Conservation (phyloP, 2,113 vertebrate species). For the Carettochelys insculpta region DNA sequence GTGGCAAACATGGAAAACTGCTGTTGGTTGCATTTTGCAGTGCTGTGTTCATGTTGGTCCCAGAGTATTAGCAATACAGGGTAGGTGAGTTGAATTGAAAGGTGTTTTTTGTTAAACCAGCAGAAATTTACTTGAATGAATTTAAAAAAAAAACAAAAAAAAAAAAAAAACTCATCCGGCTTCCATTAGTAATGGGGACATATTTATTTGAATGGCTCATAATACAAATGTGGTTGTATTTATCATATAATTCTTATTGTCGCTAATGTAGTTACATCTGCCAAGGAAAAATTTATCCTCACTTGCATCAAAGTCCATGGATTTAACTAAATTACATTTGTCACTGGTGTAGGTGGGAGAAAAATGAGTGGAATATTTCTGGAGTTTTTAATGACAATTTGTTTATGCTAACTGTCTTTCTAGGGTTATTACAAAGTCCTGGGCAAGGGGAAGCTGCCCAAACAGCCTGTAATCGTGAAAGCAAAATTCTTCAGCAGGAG, state of each 20-base stretch:
- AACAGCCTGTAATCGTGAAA: slow-evolving; percentile 92
- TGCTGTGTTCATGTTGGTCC: neutral
- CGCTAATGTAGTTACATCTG: neutral
- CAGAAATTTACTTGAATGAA: too few species aligned
- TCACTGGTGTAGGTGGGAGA: neutral
- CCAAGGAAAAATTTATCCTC: neutral
- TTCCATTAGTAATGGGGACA: neutral
- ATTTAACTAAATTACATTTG: neutral
- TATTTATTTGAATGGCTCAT: neutral
- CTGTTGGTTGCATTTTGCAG: neutral
- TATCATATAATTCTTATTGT: neutral
- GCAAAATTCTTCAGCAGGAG: slow-evolving; percentile 93
- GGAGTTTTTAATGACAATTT: neutral
- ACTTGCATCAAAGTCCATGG: fast-evolving
- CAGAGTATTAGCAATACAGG: neutral
- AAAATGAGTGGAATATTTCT: neutral
- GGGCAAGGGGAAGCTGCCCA: slow-evolving; percentile 92
- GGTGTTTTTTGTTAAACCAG: neutral
- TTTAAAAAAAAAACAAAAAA: too few species aligned
- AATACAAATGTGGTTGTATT: neutral
- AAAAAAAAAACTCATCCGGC: neutral
- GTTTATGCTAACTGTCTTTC: neutral
- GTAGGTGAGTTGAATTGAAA: too few species aligned
- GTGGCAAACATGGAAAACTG: neutral
- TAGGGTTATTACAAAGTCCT: slow-evolving; percentile 92